phyloP scores from a whole-genome alignment of 2,797 vertebrate genomes.

The Lacerta bilineata region DNA sequence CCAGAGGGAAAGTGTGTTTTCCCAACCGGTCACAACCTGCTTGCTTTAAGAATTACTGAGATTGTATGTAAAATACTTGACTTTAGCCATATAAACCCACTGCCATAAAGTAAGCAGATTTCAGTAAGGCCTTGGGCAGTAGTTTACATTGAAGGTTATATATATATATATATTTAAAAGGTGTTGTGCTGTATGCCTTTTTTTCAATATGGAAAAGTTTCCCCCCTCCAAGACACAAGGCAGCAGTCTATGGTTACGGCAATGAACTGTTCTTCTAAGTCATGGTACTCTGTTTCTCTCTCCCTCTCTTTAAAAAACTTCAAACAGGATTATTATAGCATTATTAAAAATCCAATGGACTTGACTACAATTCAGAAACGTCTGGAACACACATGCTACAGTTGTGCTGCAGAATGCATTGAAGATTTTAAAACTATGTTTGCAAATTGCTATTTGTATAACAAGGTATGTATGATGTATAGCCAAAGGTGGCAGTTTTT shows the following conservation, averaged over 20 bases:
- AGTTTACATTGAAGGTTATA: background rate
- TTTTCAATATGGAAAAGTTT: background rate
- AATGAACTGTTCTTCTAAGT: slow-evolving; percentile 9
- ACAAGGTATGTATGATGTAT: slow-evolving; percentile 84
- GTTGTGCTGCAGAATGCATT: slow-evolving; percentile 87
- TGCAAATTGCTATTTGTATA: slow-evolving; percentile 94
- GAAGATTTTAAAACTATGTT: slow-evolving; percentile 94
- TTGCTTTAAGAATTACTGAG: background rate
- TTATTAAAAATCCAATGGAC: slow-evolving; percentile 95
- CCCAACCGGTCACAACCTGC: no score
- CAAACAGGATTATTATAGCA: slow-evolving; percentile 93
- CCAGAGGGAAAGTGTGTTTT: no score
- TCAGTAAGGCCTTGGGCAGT: background rate
- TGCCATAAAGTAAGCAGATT: background rate
- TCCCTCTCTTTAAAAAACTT: slow-evolving; percentile 14
- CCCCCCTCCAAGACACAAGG: background rate
- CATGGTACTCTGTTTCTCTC: background rate
- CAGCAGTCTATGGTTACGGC: background rate
- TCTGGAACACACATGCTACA: slow-evolving; percentile 93
- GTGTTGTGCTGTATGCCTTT: background rate
- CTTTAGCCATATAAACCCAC: background rate
- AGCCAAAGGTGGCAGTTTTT: background rate
- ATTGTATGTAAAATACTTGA: background rate
- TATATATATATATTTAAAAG: no score
- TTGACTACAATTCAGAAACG: slow-evolving; percentile 91